These are phyloP conservation scores for Prolemur simus DNA, from an alignment of 2,113 vertebrate genomes.

Conservation along the genomic window DNA sequence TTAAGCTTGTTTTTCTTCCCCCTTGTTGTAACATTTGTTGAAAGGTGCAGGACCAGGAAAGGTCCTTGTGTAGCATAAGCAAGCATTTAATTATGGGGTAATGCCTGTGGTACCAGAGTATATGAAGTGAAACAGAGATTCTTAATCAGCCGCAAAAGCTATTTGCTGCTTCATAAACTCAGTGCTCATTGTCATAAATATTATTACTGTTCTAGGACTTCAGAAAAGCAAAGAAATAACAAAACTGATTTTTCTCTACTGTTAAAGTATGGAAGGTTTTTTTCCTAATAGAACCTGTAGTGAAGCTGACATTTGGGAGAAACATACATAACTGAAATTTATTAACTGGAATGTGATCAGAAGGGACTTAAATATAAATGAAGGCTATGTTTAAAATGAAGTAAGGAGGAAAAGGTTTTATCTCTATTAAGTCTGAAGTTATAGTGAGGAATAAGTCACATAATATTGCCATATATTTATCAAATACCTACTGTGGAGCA, in stretches of 20 bases:
- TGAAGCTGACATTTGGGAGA: conserved; percentile 45
- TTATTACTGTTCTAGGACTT: conserved; percentile 57
- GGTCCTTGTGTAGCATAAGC: conserved; percentile 17
- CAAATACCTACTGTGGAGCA: neutral
- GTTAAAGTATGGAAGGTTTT: conserved; percentile 32
- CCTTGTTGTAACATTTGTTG: conserved; percentile 34
- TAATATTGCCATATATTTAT: neutral
- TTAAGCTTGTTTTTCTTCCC: neutral
- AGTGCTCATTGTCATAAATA: conserved; percentile 54
- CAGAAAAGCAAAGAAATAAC: conserved; percentile 54
- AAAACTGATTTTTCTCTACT: conserved; percentile 49
- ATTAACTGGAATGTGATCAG: conserved; percentile 1
- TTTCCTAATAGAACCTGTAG: conserved; percentile 25
- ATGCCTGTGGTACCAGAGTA: conserved; percentile 19
- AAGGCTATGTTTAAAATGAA: conserved; percentile 35
- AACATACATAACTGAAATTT: conserved; percentile 21
- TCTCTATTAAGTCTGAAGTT: conserved; percentile 31
- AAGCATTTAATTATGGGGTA: conserved; percentile 66
- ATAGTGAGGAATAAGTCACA: neutral
- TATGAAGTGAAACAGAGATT: conserved; percentile 57
- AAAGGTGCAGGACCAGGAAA: conserved; percentile 42
- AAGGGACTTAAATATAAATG: conserved; percentile 7
- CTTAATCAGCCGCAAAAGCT: conserved; percentile 63
- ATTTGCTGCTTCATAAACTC: conserved; percentile 56
- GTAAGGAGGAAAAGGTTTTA: neutral